These are phyloP conservation scores for Pseudochirops cupreus DNA, from an alignment of 2,797 vertebrate species.

Conservation along the genomic window DNA sequence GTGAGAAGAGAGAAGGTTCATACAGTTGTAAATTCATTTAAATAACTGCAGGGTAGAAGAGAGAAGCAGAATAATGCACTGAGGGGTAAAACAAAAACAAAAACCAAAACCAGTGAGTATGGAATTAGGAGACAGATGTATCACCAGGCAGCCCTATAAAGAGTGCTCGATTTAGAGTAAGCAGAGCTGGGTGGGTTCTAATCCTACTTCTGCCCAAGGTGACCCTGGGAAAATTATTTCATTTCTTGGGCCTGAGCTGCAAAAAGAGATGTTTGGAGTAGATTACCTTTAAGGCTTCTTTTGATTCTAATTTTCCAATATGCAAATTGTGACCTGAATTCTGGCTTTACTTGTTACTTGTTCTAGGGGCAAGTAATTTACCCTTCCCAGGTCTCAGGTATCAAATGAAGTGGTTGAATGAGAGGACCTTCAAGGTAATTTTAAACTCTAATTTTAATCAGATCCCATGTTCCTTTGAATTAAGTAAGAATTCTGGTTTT, in stretches of 20 bases:
- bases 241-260: not conserved
- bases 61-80: not conserved
- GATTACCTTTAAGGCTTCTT: not conserved
- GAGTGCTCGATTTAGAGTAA: not conserved
- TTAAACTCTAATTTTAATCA: not conserved
- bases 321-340: not conserved
- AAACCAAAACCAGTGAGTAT: not conserved
- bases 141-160: not conserved
- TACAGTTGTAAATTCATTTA: not conserved
- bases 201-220: not conserved
- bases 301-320: not conserved
- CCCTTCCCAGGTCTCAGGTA: not conserved
- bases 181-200: not conserved
- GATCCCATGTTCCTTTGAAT: not conserved
- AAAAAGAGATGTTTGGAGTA: not conserved
- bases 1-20: not conserved
- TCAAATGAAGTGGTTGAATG: not conserved
- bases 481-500: not conserved
- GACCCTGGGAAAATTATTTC: not conserved
- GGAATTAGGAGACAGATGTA: not conserved
- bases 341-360: not conserved
- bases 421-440: not conserved
- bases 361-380: not conserved
- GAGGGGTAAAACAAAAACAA: not conserved
- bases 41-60: not conserved